Conservation (phyloP, 2,797 vertebrate genomes). For the Eospalax fontanierii region DNA sequence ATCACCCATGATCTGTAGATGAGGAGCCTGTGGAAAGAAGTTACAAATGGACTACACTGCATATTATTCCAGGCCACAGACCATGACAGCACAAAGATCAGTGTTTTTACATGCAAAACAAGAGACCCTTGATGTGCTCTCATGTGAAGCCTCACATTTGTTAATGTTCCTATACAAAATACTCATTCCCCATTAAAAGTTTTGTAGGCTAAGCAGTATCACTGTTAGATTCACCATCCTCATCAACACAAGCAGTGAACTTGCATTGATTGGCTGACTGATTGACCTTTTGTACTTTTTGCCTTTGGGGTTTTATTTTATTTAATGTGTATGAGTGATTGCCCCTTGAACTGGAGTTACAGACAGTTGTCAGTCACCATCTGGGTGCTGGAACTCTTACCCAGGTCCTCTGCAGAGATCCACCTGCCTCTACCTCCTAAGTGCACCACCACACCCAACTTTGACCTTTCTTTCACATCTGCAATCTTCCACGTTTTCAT, state of each 20-base stretch:
- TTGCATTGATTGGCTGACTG: neutral
- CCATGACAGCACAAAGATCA: neutral
- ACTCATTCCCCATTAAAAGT: neutral
- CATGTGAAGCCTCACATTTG: neutral
- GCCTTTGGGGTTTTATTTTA: too few relatives aligned
- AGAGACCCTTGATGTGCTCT: neutral
- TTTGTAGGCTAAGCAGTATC: neutral
- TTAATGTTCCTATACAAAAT: neutral
- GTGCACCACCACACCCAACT: too few relatives aligned
- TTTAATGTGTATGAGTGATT: too few relatives aligned
- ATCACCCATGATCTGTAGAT: neutral
- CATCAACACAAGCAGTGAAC: neutral
- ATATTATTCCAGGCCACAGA: neutral
- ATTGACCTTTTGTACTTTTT: too few relatives aligned
- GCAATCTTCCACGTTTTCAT: neutral
- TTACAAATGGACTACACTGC: neutral
- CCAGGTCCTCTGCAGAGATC: too few relatives aligned
- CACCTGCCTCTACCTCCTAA: too few relatives aligned
- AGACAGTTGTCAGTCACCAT: too few relatives aligned
- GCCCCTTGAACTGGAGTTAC: too few relatives aligned
- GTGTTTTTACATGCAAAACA: neutral
- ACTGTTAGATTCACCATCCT: neutral
- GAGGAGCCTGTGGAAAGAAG: neutral
- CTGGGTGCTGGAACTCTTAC: too few relatives aligned
- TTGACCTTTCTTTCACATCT: neutral